Evolutionary conservation across 2,888 invertebrate species (phyloP), one percentile per base, ranked within the genome.

Genomic region (Pammene fasciana): DNA sequence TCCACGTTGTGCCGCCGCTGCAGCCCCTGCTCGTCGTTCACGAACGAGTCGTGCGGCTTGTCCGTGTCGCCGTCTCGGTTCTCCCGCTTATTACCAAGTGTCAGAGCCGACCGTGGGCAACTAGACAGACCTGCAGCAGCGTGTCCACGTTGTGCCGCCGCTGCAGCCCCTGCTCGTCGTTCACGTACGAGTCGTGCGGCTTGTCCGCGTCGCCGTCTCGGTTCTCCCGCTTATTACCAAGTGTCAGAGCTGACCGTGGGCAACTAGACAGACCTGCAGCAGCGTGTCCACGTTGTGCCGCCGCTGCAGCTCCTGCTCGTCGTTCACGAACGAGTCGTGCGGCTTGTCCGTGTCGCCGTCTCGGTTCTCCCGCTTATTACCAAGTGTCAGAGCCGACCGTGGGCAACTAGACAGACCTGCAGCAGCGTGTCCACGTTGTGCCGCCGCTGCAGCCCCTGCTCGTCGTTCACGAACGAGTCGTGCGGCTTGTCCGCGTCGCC

Each of bases 1-100:
- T 98, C 96, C 1, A 97, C 96, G 71, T 89, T 89, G 77, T 94
- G 94, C 36, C 93, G 86, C 62, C 94, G 82, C 83, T 94, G 94
- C 72, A 95, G 81, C 0, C 96, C 96, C 81, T 96, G 95, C 13
- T 96, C 96, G 79, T 97, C 96, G 75, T 96, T 95, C 0, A 96
- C 94, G 79, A 94, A 95, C 72, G 93, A 93, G 64, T 95, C 94
- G 70, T 94, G 92, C 0, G 88, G 89, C 55, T 79, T 80, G 8
- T 74, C 78, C 18, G 56, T 75, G 5, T 75, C 79, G 89, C 0
- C 97, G 96, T 94, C n/a, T n/a, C n/a, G n/a, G 83, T 97, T 97
- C 76, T 96, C 95, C 14, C 16, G 16, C n/a, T n/a, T n/a, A n/a
- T n/a, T n/a, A n/a, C n/a, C n/a, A n/a, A n/a, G n/a, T n/a, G 13